Percentiles rank a stretch among this genome's conserved stretches.
Evolutionary conservation across 2,797 vertebrate species (phyloP).

Genomic region (Cyclura pinguis): DNA sequence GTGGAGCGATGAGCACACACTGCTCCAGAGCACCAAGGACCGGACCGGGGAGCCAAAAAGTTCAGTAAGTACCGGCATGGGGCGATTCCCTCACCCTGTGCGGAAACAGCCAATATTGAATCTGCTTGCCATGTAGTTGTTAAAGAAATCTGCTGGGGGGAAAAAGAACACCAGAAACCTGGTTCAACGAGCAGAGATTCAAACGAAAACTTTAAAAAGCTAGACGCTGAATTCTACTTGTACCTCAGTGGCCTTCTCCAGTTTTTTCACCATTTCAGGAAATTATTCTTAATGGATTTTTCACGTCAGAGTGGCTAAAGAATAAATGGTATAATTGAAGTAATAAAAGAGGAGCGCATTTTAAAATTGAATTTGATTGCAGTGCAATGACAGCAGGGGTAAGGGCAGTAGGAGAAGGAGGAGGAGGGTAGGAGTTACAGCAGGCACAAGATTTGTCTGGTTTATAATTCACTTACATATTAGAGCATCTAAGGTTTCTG

Average conservation of each 20-base stretch:
- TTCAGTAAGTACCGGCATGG: no score
- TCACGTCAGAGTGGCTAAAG: background rate
- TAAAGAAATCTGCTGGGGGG: background rate
- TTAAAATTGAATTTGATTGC: slow-evolving; percentile 11
- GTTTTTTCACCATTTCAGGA: background rate
- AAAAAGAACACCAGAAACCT: background rate
- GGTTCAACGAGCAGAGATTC: background rate
- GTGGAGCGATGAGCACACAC: no score
- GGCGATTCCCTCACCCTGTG: no score
- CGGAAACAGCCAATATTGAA: no score
- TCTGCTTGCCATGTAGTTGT: background rate
- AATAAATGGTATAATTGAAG: slow-evolving; percentile 15
- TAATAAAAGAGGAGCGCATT: background rate
- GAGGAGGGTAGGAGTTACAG: background rate
- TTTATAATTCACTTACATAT: background rate
- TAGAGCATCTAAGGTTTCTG: background rate
- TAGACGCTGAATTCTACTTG: background rate
- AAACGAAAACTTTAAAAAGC: background rate
- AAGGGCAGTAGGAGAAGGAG: background rate
- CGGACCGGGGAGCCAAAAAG: no score
- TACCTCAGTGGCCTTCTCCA: background rate
- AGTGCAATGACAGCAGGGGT: background rate
- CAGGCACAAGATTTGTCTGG: background rate
- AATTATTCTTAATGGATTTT: slow-evolving; percentile 6
- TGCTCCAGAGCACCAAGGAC: no score